These are phyloP conservation scores for Amphilophus citrinellus DNA, from an alignment of 2,113 vertebrate genomes.

Conservation along the genomic window DNA sequence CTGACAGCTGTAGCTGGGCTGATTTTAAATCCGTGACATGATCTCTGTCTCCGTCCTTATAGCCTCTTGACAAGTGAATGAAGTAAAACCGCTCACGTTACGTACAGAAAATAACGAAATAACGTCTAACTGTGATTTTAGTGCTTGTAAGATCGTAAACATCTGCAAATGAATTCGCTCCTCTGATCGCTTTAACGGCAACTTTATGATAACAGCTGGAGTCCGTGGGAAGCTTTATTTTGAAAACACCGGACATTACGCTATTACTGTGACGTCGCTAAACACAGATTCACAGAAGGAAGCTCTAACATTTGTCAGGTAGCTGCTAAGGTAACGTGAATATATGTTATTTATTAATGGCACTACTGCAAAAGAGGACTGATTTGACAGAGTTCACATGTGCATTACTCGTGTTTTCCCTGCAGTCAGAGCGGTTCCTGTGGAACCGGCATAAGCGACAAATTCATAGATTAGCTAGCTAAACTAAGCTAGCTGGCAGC, in stretches of 20 bases:
- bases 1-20: no score
- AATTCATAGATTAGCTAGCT: slow-evolving; percentile 15
- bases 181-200: no score
- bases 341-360: background rate
- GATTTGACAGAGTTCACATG: accelerated
- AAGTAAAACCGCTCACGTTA: no score
- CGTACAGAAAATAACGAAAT: no score
- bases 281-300: slow-evolving; percentile 41
- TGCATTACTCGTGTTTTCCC: background rate
- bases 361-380: accelerated
- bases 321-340: slow-evolving; percentile 35
- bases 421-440: background rate
- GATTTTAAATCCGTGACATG: no score
- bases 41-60: no score
- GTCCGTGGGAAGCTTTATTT: slow-evolving; percentile 28
- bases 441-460: background rate
- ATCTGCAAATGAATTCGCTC: no score
- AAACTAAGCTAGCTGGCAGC: slow-evolving; percentile 28
- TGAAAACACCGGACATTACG: slow-evolving; percentile 43
- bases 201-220: no score
- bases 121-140: no score
- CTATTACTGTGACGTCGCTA: background rate
- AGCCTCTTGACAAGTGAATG: no score
- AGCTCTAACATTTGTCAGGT: slow-evolving; percentile 52
- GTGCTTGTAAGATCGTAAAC: no score